phyloP scores from a whole-genome alignment of 2,113 vertebrate species.

The Nothoprocta perdicaria region DNA sequence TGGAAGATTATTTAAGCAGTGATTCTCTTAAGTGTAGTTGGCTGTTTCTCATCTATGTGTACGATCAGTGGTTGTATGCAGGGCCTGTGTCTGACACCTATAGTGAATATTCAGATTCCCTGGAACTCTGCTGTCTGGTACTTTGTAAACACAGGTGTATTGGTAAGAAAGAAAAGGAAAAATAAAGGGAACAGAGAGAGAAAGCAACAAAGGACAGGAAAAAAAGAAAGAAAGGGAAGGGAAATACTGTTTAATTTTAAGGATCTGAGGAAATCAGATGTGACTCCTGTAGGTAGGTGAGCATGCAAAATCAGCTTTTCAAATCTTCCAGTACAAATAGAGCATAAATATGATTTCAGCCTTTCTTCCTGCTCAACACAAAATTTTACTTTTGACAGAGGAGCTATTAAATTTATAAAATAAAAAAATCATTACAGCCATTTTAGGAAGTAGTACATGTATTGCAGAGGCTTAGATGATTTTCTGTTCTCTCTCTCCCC shows the following conservation, averaged over 20 bases:
- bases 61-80: background rate
- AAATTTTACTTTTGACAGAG: background rate
- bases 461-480: background rate
- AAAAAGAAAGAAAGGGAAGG: background rate
- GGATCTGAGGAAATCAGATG: background rate
- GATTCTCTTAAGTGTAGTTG: background rate
- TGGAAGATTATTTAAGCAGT: background rate
- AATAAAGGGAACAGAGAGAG: background rate
- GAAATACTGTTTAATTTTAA: background rate
- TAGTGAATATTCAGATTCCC: background rate
- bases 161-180: background rate
- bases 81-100: background rate
- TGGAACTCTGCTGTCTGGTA: background rate
- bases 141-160: background rate
- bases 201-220: background rate
- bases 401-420: background rate
- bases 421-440: background rate
- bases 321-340: background rate
- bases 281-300: background rate
- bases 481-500: background rate
- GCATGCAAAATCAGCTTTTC: background rate
- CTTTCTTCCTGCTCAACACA: background rate
- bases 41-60: background rate
- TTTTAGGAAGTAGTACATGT: background rate
- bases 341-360: background rate